phyloP scores from a whole-genome alignment of 35 echinoderm and acorn worm genomes.

The Patiria miniata region DNA sequence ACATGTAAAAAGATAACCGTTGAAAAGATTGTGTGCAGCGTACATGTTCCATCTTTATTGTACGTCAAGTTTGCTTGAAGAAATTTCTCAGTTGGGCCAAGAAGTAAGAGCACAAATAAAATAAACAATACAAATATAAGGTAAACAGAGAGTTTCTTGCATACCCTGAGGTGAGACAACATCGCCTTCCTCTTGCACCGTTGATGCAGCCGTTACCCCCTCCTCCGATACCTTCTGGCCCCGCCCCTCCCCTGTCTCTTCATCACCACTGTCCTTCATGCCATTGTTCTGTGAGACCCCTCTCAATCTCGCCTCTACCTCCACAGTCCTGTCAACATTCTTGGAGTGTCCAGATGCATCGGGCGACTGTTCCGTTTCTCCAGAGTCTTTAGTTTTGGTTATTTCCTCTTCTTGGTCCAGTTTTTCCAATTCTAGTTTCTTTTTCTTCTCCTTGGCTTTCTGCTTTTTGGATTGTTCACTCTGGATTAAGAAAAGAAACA shows the following conservation, averaged over 20 bases:
- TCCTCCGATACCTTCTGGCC: background rate
- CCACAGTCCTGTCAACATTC: background rate
- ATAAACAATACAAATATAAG: background rate
- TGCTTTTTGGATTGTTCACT: conserved; percentile 25
- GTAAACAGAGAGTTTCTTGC: background rate
- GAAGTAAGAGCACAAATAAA: too few relatives aligned
- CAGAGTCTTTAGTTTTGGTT: background rate
- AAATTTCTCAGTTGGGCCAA: too few relatives aligned
- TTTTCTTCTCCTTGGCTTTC: conserved; percentile 47
- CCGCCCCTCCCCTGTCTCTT: background rate
- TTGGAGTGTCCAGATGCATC: background rate
- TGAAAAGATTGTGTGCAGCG: too few relatives aligned
- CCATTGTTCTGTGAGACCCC: too few relatives aligned
- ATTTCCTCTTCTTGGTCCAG: background rate
- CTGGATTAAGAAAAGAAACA: background rate
- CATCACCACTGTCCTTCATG: background rate
- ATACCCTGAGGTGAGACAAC: background rate
- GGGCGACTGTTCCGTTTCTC: background rate
- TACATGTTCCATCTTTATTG: too few relatives aligned
- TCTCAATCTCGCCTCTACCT: background rate
- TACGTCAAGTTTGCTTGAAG: too few relatives aligned
- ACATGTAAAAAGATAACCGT: too few relatives aligned
- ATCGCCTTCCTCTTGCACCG: background rate
- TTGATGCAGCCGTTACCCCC: background rate
- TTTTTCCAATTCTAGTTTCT: background rate